A percentile compares a stretch with the other conserved stretches of the same genome.
Conservation (phyloP, 2,113 vertebrate genomes). For the Strigops habroptila region DNA sequence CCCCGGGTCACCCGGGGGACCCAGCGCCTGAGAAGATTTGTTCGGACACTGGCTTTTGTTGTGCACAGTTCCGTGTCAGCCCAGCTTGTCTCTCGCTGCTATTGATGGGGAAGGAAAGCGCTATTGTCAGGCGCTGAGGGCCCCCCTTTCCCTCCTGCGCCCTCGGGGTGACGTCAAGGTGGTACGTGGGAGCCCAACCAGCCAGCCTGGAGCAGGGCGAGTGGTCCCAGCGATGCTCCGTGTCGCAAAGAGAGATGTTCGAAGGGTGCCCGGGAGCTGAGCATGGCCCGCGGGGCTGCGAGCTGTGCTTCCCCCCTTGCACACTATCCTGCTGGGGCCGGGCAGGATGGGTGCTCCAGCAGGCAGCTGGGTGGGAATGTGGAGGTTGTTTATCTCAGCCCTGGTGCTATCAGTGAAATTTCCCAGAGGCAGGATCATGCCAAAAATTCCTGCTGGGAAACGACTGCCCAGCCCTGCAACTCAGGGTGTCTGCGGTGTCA, state of each 20-base stretch:
- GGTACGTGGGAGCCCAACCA: neutral
- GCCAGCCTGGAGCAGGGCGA: rapidly evolving
- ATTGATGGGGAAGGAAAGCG: neutral
- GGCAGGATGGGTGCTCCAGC: neutral
- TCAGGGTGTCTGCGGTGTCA: neutral
- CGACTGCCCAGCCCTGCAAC: rapidly evolving
- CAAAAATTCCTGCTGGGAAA: neutral
- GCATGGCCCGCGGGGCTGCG: rapidly evolving
- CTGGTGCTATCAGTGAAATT: neutral
- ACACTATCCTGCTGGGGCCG: rapidly evolving
- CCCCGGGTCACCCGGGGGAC: constrained; percentile 17
- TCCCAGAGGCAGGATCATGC: neutral
- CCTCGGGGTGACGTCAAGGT: neutral
- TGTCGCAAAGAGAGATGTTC: neutral
- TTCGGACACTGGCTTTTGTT: constrained; percentile 66
- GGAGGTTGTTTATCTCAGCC: neutral
- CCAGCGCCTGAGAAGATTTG: constrained; percentile 55
- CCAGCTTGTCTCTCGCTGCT: constrained; percentile 25
- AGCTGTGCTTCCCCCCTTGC: neutral
- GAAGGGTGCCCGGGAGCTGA: neutral
- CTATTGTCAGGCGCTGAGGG: neutral
- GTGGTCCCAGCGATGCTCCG: rapidly evolving
- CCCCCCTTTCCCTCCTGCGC: neutral
- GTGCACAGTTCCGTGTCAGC: constrained; percentile 65
- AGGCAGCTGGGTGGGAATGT: neutral